A percentile compares a stretch with the other conserved stretches of the same genome.
phyloP scores from a whole-genome alignment of 2,888 invertebrate species.

The Pyralis farinalis region DNA sequence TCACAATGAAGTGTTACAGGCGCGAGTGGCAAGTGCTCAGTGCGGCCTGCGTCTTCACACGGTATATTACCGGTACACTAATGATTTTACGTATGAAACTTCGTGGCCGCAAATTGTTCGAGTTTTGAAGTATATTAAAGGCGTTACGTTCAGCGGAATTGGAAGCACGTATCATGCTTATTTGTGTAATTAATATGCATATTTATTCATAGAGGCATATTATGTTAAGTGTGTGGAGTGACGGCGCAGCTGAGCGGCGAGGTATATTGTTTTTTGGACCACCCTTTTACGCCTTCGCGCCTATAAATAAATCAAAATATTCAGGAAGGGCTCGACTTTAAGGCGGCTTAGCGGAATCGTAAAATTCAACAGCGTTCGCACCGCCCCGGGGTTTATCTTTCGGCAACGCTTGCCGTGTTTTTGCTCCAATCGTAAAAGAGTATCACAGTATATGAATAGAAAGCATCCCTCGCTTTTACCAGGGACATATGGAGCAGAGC shows the following conservation, averaged over 20 bases:
- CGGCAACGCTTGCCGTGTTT: conserved; percentile 67
- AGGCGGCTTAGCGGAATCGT: conserved; percentile 80
- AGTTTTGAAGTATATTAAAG: conserved; percentile 36
- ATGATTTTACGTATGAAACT: conserved; percentile 69
- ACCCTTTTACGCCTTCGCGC: conserved; percentile 75
- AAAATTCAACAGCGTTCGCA: conserved; percentile 77
- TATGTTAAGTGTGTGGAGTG: conserved; percentile 54
- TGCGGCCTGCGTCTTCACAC: conserved; percentile 67
- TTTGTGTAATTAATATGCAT: conserved; percentile 12
- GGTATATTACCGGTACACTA: conserved; percentile 57
- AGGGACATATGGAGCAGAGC: conserved; percentile 61
- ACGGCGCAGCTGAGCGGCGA: conserved; percentile 51
- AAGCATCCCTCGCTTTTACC: conserved; percentile 65
- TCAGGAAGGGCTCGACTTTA: conserved; percentile 79
- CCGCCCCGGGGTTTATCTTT: conserved; percentile 72
- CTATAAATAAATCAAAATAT: conserved; percentile 82
- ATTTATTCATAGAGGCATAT: conserved; percentile 49
- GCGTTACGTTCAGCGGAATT: conserved; percentile 22
- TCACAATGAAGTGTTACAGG: conserved; percentile 76
- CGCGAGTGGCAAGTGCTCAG: conserved; percentile 68
- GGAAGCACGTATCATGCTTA: conserved; percentile 11
- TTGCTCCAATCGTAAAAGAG: conserved; percentile 76
- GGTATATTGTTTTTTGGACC: conserved; percentile 73
- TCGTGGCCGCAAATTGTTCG: conserved; percentile 57
- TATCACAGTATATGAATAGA: conserved; percentile 74